Evolutionary conservation across 2,888 invertebrate species (phyloP), one percentile per base, ranked within the genome.

Genomic region (Apamea epomidion): DNA sequence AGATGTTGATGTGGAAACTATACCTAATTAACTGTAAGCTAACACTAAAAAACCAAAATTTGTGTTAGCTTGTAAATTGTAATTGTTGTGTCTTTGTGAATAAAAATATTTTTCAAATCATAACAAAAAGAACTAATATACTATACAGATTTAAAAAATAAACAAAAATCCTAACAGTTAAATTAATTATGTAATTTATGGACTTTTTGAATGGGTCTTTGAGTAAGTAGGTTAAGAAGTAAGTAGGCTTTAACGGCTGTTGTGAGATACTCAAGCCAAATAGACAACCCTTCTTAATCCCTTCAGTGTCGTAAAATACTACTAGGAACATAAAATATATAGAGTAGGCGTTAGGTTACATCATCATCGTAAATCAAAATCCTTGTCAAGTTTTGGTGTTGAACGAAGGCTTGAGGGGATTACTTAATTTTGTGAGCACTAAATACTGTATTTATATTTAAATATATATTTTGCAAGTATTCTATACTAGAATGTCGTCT

Each of bases 271-370:
- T 70, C 37, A 70, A 76, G 16, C 14, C 37, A 58, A 65, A 76
- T 70, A 70, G 29, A 65, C 54, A 54, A 70, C 48, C 48, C 69
- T 81, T 75, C 18, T 14, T 12, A 62, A 69, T 64, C 76, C 76
- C 68, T 81, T 37, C 45, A 82, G 81, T 82, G 25, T 82, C 76
- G 21, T 76, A 70, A 81, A 81, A 42, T 37, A 58, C 69, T 70
- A 48, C 54, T 72, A 68, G 45, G 76, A 71, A 48, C 62, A 64
- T 82, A 68, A 72, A 72, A 71, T 48, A 6, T 18, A 68, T 54
- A 25, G 10, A 45, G 32, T 18, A 62, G 29, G 21, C 18, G 29
- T n/a, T 68, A 45, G 18, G 18, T 16, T 58, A 5, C 16, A 68
- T 45, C 6, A 37, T 48, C 16, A 18, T 8, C 32, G 62, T 69